A percentile compares a stretch with the other conserved stretches of the same genome.
Conservation (phyloP, 2,888 invertebrate genomes). For the Drosophila anomalata region DNA sequence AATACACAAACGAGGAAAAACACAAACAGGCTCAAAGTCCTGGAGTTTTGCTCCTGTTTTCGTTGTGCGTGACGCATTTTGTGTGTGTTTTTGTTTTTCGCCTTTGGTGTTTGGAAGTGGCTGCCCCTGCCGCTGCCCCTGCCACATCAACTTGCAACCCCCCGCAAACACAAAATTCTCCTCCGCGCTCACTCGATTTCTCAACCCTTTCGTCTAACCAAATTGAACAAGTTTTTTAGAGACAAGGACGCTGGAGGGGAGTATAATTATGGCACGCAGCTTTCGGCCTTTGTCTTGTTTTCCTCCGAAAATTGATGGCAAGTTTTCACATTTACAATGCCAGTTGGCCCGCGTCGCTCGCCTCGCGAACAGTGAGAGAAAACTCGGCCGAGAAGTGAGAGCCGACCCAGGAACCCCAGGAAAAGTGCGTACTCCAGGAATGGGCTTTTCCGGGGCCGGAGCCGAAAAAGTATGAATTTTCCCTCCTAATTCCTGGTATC, state of each 20-base stretch:
- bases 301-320: conserved; percentile 75
- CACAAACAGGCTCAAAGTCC: conserved; percentile 8
- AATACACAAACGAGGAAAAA: background rate
- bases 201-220: conserved; percentile 46
- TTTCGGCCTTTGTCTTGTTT: conserved; percentile 70
- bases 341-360: conserved; percentile 73
- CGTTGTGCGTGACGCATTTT: conserved; percentile 47
- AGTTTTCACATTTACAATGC: conserved; percentile 67
- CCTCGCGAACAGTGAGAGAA: conserved; percentile 50
- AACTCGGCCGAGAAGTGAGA: conserved; percentile 15
- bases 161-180: conserved; percentile 8
- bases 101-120: conserved; percentile 33
- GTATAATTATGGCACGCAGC: conserved; percentile 65
- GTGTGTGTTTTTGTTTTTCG: conserved; percentile 32
- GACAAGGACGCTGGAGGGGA: conserved; percentile 47
- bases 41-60: conserved; percentile 11
- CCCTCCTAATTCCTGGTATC: conserved; percentile 7
- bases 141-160: conserved; percentile 30
- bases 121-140: conserved; percentile 1
- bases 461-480: conserved; percentile 7
- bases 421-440: conserved; percentile 4
- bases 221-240: conserved; percentile 51
- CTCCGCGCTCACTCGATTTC: conserved; percentile 1
- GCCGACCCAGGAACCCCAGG: conserved; percentile 5
- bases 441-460: conserved; percentile 5